These are phyloP conservation scores for Vanessa cardui DNA, from an alignment of 2,888 invertebrate genomes.

Conservation along the genomic window DNA sequence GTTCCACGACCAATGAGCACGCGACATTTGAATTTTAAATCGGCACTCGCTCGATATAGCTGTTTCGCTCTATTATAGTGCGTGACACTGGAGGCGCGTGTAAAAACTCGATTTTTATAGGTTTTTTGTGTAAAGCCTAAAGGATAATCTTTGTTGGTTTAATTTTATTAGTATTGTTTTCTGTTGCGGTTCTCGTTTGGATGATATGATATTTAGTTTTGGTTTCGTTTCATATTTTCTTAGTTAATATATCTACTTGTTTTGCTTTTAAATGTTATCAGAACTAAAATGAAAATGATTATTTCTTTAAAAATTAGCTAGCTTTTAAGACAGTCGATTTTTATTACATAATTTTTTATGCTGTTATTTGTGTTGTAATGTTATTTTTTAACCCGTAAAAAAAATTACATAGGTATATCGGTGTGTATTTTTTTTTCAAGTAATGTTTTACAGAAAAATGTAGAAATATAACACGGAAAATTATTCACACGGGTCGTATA, in stretches of 20 bases:
- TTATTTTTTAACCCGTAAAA: too few relatives aligned
- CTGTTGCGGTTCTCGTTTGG: background rate
- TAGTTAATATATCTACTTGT: background rate
- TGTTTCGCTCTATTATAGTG: slow-evolving; percentile 57
- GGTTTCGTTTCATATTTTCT: too few relatives aligned
- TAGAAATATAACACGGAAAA: too few relatives aligned
- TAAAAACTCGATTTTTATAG: slow-evolving; percentile 19
- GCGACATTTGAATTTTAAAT: slow-evolving; percentile 64
- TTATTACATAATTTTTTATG: too few relatives aligned
- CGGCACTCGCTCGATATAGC: slow-evolving; percentile 60
- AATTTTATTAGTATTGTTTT: background rate
- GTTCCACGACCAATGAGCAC: slow-evolving; percentile 75
- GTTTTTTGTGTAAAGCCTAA: background rate
- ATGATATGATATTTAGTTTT: background rate
- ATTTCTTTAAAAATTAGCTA: too few relatives aligned
- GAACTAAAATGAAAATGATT: background rate
- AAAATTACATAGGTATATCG: too few relatives aligned
- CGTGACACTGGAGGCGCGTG: slow-evolving; percentile 6
- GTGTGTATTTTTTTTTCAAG: too few relatives aligned
- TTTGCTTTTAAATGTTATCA: background rate
- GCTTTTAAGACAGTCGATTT: too few relatives aligned
- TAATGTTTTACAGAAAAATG: too few relatives aligned
- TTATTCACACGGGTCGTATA: too few relatives aligned
- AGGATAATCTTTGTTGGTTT: background rate
- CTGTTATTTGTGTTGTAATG: too few relatives aligned